A percentile compares a stretch with the other conserved stretches of the same genome.
phyloP scores from a whole-genome alignment of 2,888 invertebrate genomes.

The Ypsolopha scabrella region DNA sequence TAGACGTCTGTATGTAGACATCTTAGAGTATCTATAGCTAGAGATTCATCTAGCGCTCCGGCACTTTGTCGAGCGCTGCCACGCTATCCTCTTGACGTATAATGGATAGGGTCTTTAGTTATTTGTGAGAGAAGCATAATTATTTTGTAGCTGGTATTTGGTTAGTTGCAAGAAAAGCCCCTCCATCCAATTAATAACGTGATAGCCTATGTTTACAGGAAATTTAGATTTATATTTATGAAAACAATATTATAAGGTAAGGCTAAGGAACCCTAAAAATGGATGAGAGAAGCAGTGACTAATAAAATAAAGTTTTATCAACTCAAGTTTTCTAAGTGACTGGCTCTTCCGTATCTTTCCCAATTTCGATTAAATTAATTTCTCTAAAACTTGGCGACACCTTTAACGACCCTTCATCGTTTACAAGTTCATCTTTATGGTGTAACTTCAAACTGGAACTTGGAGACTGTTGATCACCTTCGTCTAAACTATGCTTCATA shows the following conservation, averaged over 20 bases:
- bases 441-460: slow-evolving; percentile 16
- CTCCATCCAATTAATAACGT: too few species aligned
- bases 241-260: too few species aligned
- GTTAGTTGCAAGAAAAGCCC: too few species aligned
- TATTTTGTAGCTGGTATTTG: too few species aligned
- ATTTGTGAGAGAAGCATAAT: too few species aligned
- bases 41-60: neutral
- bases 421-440: slow-evolving; percentile 28
- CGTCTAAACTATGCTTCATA: too few species aligned
- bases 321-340: neutral
- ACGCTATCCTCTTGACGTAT: neutral
- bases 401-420: slow-evolving; percentile 38
- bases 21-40: neutral
- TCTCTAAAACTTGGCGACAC: slow-evolving; percentile 32
- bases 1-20: neutral
- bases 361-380: slow-evolving; percentile 26
- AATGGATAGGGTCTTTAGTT: too few species aligned
- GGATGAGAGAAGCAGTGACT: neutral
- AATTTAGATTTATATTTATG: too few species aligned
- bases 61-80: neutral
- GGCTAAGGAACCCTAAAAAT: too few species aligned
- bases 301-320: neutral
- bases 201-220: too few species aligned
- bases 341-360: slow-evolving; percentile 9
- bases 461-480: too few species aligned